Evolutionary conservation across 1,140 invertebrate genomes (phyloP).

Genomic region (Papilio polyxenes): DNA sequence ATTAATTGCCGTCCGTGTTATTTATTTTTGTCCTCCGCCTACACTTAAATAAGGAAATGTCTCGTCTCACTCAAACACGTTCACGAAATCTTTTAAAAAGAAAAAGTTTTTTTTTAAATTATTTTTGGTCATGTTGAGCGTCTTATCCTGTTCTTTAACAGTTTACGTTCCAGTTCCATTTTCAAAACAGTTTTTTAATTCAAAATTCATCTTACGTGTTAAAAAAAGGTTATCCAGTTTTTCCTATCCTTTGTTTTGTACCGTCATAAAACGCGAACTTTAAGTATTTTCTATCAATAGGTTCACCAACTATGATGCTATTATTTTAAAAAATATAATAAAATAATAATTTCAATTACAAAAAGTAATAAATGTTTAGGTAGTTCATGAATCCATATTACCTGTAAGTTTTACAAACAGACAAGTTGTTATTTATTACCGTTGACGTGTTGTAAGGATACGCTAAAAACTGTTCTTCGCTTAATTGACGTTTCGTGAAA

Average conservation of each 20-base stretch:
- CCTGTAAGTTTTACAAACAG: too few species aligned
- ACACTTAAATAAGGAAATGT: conserved; percentile 31
- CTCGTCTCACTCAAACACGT: conserved; percentile 21
- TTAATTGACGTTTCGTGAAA: conserved; percentile 9
- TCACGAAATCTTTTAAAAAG: background rate
- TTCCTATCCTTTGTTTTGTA: background rate
- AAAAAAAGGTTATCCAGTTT: background rate
- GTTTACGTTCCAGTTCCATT: conserved; percentile 11
- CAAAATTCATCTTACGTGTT: conserved; percentile 1
- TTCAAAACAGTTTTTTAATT: conserved; percentile 10
- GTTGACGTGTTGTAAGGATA: background rate
- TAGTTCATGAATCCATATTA: background rate
- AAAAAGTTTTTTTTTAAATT: conserved; percentile 41
- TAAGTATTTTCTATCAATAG: background rate
- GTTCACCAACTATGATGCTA: too few species aligned
- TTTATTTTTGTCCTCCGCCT: conserved; percentile 33
- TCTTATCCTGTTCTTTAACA: conserved; percentile 40
- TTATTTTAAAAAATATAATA: too few species aligned
- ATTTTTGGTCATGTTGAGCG: conserved; percentile 38
- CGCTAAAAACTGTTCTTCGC: background rate
- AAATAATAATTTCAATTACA: too few species aligned
- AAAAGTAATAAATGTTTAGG: too few species aligned
- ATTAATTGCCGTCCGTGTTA: conserved; percentile 24
- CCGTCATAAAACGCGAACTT: background rate
- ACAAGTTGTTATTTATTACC: background rate